Conservation (phyloP, 1,140 invertebrate genomes). For the Scaptomyza pallida region DNA sequence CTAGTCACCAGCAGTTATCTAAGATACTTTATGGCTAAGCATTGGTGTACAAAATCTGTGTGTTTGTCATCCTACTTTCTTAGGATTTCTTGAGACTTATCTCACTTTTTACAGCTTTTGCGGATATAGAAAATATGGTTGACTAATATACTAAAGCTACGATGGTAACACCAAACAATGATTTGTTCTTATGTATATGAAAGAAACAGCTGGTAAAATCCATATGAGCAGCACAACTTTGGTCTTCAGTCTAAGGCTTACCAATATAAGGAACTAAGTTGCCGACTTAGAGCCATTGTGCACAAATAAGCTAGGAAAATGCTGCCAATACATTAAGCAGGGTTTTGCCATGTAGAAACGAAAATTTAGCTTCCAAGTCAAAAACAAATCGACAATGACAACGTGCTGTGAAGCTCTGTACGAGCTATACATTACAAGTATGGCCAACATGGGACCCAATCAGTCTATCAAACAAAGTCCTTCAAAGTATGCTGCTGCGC, state of each 20-base stretch:
- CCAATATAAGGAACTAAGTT: constrained; percentile 21
- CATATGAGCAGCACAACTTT: constrained; percentile 8
- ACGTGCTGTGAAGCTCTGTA: neutral
- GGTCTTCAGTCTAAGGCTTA: constrained; percentile 22
- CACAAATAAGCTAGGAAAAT: constrained; percentile 4
- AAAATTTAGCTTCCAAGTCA: constrained; percentile 12
- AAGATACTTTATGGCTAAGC: too few species aligned
- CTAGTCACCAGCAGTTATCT: too few species aligned
- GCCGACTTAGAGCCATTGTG: too few species aligned
- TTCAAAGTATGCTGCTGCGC: constrained; percentile 32
- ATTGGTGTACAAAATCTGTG: too few species aligned
- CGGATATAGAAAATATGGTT: too few species aligned
- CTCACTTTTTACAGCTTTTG: too few species aligned
- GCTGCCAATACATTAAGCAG: constrained; percentile 31
- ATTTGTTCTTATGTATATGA: too few species aligned
- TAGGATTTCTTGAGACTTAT: too few species aligned
- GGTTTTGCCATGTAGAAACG: constrained; percentile 33
- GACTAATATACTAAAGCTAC: too few species aligned
- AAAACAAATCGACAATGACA: constrained; percentile 30
- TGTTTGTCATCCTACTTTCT: too few species aligned
- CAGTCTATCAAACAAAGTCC: constrained; percentile 52
- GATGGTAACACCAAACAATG: too few species aligned
- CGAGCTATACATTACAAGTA: constrained; percentile 29
- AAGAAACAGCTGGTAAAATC: too few species aligned
- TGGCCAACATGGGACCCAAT: constrained; percentile 39